Evolutionary conservation across 2,113 vertebrate species (phyloP).

Genomic region (Sialia sialis): DNA sequence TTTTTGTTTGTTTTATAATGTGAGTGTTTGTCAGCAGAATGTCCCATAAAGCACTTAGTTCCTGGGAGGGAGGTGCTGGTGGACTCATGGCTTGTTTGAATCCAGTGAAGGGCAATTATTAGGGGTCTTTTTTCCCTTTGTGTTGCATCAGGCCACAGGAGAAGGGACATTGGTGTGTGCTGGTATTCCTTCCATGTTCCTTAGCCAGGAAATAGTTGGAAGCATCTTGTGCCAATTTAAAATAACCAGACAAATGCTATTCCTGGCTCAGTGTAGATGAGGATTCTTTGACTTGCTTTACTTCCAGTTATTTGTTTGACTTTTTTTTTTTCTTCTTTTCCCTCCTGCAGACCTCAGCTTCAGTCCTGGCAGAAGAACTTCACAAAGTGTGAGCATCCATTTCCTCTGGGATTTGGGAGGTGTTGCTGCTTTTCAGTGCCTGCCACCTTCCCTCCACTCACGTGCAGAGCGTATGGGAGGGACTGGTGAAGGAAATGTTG

Average conservation of each 20-base stretch:
- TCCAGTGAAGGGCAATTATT: neutral
- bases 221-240: neutral
- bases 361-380: constrained; percentile 92
- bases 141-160: neutral
- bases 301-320: neutral
- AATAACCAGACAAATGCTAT: neutral
- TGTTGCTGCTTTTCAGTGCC: neutral
- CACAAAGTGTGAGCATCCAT: constrained; percentile 90
- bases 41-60: neutral
- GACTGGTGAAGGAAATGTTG: neutral
- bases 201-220: neutral
- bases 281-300: constrained; percentile 12
- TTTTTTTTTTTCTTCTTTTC: neutral
- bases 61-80: neutral
- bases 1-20: neutral
- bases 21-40: neutral
- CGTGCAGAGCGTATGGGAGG: rapidly evolving
- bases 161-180: neutral
- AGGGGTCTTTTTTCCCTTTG: neutral
- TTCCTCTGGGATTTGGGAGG: constrained; percentile 6
- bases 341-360: constrained; percentile 71
- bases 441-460: neutral
- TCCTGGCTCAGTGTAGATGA: neutral
- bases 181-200: neutral
- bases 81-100: neutral